Conservation (phyloP, 2,797 vertebrate species). For the Oophaga sylvatica region DNA sequence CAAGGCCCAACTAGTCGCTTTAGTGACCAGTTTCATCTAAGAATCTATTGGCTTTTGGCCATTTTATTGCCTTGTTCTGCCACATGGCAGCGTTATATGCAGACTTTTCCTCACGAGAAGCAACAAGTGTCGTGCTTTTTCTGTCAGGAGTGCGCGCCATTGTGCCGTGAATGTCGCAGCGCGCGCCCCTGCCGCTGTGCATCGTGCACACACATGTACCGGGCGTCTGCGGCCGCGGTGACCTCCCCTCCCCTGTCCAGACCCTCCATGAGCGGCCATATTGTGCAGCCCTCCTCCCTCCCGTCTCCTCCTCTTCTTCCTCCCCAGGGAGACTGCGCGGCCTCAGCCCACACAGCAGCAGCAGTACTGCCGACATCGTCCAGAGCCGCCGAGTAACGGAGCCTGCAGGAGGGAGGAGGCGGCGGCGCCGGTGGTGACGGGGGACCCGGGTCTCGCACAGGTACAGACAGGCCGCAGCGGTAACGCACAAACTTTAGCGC, state of each 20-base stretch:
- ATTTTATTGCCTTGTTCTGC: too few species aligned
- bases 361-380: constrained; percentile 33
- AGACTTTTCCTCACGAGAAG: background rate
- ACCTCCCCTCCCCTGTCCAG: constrained; percentile 59
- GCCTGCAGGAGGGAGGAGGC: constrained; percentile 39
- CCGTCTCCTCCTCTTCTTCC: constrained; percentile 15
- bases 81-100: too few species aligned
- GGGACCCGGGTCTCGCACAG: constrained; percentile 30
- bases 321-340: constrained; percentile 31
- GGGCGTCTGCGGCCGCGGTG: too few species aligned
- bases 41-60: too few species aligned
- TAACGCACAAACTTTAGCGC: background rate
- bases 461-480: background rate
- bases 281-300: constrained; percentile 69
- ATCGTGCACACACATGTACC: too few species aligned
- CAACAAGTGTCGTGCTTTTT: background rate
- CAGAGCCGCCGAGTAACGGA: constrained; percentile 56
- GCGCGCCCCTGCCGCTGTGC: background rate
- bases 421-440: background rate
- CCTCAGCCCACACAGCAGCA: constrained; percentile 17
- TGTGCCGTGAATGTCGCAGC: background rate
- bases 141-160: background rate
- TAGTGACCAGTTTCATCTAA: too few species aligned
- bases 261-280: constrained; percentile 71
- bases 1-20: too few species aligned